phyloP scores from a whole-genome alignment of 2,113 vertebrate species.

The Stigmatopora nigra region DNA sequence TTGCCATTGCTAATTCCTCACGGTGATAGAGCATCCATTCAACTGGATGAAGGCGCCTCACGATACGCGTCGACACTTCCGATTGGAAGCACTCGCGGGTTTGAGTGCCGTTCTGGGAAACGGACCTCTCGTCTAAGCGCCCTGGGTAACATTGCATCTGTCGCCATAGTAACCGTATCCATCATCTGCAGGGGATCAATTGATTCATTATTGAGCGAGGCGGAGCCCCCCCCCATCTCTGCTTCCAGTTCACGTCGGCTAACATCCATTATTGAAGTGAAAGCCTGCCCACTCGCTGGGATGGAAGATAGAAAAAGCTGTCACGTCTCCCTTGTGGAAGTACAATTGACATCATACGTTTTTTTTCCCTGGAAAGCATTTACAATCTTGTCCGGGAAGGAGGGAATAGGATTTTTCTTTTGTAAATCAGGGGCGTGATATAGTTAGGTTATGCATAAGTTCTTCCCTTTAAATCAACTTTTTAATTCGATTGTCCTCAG shows the following conservation, averaged over 20 bases:
- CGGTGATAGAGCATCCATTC: slow-evolving; percentile 15
- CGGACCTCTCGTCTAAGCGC: slow-evolving; percentile 32
- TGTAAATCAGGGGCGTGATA: not conserved
- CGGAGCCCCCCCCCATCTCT: slow-evolving; percentile 52
- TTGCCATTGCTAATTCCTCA: slow-evolving; percentile 12
- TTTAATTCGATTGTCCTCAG: too few species aligned
- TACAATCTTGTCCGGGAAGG: not conserved
- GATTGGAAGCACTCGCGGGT: slow-evolving; percentile 25
- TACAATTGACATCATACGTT: slow-evolving; percentile 30
- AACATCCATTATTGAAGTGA: slow-evolving; percentile 65
- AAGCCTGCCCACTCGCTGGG: slow-evolving; percentile 49
- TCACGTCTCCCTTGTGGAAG: slow-evolving; percentile 34
- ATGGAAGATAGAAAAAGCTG: slow-evolving; percentile 48
- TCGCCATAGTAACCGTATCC: slow-evolving; percentile 65
- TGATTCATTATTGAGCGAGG: slow-evolving; percentile 69
- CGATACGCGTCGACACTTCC: slow-evolving; percentile 10
- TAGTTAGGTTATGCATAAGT: not conserved
- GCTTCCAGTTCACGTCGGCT: slow-evolving; percentile 66
- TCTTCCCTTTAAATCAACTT: too few species aligned
- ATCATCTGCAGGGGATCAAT: slow-evolving; percentile 67
- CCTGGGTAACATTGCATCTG: slow-evolving; percentile 58
- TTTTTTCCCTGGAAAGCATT: slow-evolving; percentile 1
- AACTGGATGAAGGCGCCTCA: slow-evolving; percentile 14
- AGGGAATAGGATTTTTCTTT: not conserved
- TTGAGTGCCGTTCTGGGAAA: slow-evolving; percentile 29